Base-by-base conservation (phyloP, 2,797 vertebrate species). In the Danio kyathit region DNA sequence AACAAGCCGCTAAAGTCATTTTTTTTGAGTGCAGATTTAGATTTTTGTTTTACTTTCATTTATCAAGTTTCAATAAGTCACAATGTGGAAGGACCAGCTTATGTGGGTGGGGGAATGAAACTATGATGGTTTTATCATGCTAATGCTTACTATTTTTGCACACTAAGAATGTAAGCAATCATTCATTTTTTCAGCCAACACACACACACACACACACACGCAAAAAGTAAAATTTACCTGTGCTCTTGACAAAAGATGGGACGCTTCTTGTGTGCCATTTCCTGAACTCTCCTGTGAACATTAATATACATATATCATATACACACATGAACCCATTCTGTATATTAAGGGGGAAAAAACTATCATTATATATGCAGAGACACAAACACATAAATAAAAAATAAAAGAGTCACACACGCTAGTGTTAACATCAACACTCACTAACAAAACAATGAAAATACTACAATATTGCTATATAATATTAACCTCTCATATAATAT, bases 271-370 rank as follows among this genome's bases (percentile, higher is more conserved):
- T 46, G 14, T 46, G 9, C 76, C 76, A 60, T 70, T 61, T 12
- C 56, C 76, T 41, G 76, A n/a, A 61, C 11, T 21, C 9, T n/a
- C n/a, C 66, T 79, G 54, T 41, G 4, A n/a, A 61, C 67, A 71
- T 40, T 54, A 38, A 40, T 7, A 72, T 41, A 54, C 6, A 57
- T 4, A 43, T 7, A 14, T 54, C 14, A 13, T 44, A 21, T 29
- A 29, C 29, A 29, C 29, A 29, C 29, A 29, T 29, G 29, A 29
- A 29, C 29, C 29, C 29, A 29, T 29, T 29, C 3, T 29, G 29
- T 29, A 3, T 3, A 29, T 29, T 29, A 29, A 29, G 29, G 29
- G 9, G n/a, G 14, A 52, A 12, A 52, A 12, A 70, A 40, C 11
- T 10, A 41, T 7, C 40, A 16, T 1, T 52, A 29, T 54, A 10